Conservation (phyloP, 2,797 vertebrate genomes). For the Podarcis siculus region DNA sequence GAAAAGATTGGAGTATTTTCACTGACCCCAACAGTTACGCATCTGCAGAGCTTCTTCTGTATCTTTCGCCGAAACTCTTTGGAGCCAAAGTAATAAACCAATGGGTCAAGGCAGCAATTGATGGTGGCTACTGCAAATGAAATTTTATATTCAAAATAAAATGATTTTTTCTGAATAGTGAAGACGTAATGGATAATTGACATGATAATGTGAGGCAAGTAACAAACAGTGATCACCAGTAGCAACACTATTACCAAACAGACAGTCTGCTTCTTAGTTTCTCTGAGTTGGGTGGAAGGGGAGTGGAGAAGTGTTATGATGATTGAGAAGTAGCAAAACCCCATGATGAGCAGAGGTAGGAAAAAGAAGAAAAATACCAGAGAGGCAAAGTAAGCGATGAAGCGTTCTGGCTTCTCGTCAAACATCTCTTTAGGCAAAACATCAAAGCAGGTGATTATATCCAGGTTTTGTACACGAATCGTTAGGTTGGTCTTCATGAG, state of each 20-base stretch:
- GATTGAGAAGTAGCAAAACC: constrained; percentile 61
- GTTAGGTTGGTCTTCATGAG: constrained; percentile 18
- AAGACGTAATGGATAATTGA: constrained; percentile 43
- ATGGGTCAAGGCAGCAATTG: constrained; percentile 65
- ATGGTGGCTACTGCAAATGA: constrained; percentile 56
- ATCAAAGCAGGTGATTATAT: constrained; percentile 55
- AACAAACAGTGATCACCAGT: constrained; percentile 61
- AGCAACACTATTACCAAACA: constrained; percentile 50
- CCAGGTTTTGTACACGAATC: constrained; percentile 1
- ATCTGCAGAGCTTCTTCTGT: constrained; percentile 54
- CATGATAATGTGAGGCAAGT: constrained; percentile 53
- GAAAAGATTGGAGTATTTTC: constrained; percentile 32
- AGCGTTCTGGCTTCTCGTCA: neutral
- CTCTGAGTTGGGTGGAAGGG: neutral
- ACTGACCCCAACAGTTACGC: constrained; percentile 29
- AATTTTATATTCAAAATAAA: constrained; percentile 63
- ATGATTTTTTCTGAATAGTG: neutral
- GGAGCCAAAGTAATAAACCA: constrained; percentile 71
- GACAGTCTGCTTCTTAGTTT: constrained; percentile 36
- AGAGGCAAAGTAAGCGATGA: constrained; percentile 46
- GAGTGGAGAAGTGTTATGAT: constrained; percentile 53
- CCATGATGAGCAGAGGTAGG: constrained; percentile 31
- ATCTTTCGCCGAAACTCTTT: constrained; percentile 63
- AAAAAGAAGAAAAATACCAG: constrained; percentile 51
- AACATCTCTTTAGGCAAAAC: constrained; percentile 49